phyloP scores from a whole-genome alignment of 2,888 invertebrate genomes.

The Lomographa bimaculata region DNA sequence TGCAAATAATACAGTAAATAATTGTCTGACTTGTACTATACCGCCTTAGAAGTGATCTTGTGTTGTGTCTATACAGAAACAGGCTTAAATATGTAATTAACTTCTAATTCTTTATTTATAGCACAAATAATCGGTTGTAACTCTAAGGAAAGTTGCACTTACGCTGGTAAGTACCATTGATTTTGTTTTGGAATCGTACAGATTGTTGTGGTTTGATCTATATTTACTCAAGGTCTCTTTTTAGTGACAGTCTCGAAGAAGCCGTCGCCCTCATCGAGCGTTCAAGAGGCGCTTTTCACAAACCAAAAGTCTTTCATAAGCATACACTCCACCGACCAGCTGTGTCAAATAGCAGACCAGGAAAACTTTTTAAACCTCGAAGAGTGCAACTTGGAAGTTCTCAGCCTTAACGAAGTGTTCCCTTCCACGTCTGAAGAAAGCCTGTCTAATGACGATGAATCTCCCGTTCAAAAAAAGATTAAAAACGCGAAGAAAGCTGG shows the following conservation, averaged over 20 bases:
- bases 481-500: slow-evolving; percentile 47
- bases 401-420: slow-evolving; percentile 74
- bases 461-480: slow-evolving; percentile 50
- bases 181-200: neutral
- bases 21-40: too few relatives aligned
- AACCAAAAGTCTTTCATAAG: slow-evolving; percentile 76
- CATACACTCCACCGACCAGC: slow-evolving; percentile 77
- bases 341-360: slow-evolving; percentile 62
- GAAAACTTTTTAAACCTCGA: slow-evolving; percentile 56
- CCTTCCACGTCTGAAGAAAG: slow-evolving; percentile 79
- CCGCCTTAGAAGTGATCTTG: too few relatives aligned
- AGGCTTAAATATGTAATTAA: too few relatives aligned
- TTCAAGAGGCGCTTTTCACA: slow-evolving; percentile 50
- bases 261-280: slow-evolving; percentile 47
- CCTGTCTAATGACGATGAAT: slow-evolving; percentile 63
- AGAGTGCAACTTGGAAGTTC: slow-evolving; percentile 73
- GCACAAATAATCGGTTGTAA: slow-evolving; percentile 57
- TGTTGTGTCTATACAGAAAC: too few relatives aligned
- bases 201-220: neutral
- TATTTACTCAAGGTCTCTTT: slow-evolving; percentile 32
- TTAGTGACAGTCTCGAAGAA: slow-evolving; percentile 75
- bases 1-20: too few relatives aligned
- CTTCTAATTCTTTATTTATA: slow-evolving; percentile 47
- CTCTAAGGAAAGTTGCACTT: slow-evolving; percentile 60
- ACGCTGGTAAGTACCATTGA: slow-evolving; percentile 55